Percentiles rank a stretch among this genome's conserved stretches.
phyloP scores from a whole-genome alignment of 1,140 invertebrate genomes.

The Bombus balteatus region DNA sequence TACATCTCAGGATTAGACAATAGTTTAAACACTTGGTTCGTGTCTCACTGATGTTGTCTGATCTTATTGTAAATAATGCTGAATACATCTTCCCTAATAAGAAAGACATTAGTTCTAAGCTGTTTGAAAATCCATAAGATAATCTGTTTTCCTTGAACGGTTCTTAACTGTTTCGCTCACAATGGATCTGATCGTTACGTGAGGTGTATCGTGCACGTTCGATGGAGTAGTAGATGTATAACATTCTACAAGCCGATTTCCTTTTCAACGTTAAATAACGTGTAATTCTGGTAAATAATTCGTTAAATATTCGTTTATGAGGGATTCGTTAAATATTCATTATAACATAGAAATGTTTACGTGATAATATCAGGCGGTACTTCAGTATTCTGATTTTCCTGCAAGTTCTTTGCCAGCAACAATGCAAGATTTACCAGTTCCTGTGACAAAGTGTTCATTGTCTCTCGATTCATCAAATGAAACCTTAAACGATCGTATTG shows the following conservation, averaged over 20 bases:
- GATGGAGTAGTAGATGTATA: not conserved
- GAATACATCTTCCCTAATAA: constrained; percentile 6
- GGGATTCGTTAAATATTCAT: not conserved
- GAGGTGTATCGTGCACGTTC: not conserved
- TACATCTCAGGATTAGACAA: not conserved
- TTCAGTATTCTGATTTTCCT: constrained; percentile 8
- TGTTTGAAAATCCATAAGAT: constrained; percentile 29
- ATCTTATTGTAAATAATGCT: constrained; percentile 30
- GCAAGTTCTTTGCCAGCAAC: constrained; percentile 38
- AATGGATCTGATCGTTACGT: not conserved
- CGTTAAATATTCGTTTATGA: not conserved
- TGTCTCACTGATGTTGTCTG: too few species aligned
- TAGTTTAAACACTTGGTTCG: not conserved
- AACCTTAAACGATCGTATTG: constrained; percentile 51
- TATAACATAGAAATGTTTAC: not conserved
- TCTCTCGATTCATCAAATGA: constrained; percentile 67
- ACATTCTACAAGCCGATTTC: not conserved
- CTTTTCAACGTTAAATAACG: not conserved
- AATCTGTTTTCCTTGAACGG: constrained; percentile 29
- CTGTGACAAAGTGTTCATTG: constrained; percentile 48
- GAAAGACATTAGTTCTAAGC: not conserved
- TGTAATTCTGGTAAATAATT: not conserved
- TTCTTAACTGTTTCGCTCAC: not conserved
- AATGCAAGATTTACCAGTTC: constrained; percentile 31
- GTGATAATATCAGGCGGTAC: not conserved